phyloP scores from a whole-genome alignment of 1,140 invertebrate genomes.

The Melanaphis sacchari region DNA sequence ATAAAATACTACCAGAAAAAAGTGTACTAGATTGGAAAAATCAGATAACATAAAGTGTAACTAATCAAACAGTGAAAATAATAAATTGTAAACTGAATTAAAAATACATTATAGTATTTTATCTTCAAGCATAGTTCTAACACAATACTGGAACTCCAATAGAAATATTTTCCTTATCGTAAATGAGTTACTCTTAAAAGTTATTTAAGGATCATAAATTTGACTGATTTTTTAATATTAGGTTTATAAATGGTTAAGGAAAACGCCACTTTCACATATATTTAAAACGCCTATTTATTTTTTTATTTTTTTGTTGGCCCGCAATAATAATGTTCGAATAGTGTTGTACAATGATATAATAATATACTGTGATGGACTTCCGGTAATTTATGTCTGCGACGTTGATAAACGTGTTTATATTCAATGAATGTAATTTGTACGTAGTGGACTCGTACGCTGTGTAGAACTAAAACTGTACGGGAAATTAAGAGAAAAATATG shows the following conservation, averaged over 20 bases:
- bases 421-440: neutral
- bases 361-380: neutral
- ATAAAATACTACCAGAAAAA: neutral
- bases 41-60: too few relatives aligned
- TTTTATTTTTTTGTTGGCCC: too few relatives aligned
- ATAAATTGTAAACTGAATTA: neutral
- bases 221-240: too few relatives aligned
- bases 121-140: neutral
- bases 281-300: too few relatives aligned
- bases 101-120: neutral
- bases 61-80: neutral
- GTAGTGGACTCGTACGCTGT: neutral
- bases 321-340: neutral
- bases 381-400: neutral
- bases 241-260: too few relatives aligned
- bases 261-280: too few relatives aligned
- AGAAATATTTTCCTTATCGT: neutral
- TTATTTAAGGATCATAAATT: neutral
- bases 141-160: neutral
- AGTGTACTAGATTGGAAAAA: neutral
- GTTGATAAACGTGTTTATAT: neutral
- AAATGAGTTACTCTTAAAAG: neutral
- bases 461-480: neutral
- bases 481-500: neutral
- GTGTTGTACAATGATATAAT: neutral